A percentile compares a stretch with the other conserved stretches of the same genome.
These are phyloP conservation scores for Anomalospiza imberbis DNA, from an alignment of 2,797 vertebrate genomes.

Conservation along the genomic window DNA sequence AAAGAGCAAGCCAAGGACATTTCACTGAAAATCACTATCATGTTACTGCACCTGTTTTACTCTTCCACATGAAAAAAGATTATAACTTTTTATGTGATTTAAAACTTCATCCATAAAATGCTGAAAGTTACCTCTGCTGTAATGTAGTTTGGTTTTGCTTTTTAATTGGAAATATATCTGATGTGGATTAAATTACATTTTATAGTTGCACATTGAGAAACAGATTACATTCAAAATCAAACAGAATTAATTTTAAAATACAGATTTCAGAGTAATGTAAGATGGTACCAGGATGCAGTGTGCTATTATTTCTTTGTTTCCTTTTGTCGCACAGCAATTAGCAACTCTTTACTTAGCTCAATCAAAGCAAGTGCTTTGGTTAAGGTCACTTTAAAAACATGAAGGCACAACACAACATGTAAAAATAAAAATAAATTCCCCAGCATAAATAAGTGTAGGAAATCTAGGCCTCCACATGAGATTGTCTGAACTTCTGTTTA, in stretches of 20 bases:
- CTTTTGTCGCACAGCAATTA: not conserved
- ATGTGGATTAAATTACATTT: not conserved
- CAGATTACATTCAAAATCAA: not conserved
- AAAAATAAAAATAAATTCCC: not conserved
- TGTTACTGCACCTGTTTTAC: not conserved
- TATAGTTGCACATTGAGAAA: not conserved
- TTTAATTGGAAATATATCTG: not conserved
- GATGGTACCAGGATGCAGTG: not conserved
- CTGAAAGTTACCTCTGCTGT: not conserved
- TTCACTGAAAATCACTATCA: not conserved
- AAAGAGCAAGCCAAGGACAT: not conserved
- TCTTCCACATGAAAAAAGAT: not conserved
- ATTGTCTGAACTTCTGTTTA: slow-evolving; percentile 17
- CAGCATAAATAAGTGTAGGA: not conserved
- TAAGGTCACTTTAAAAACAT: not conserved
- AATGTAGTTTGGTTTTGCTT: not conserved
- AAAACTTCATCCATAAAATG: not conserved
- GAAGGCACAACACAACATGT: not conserved
- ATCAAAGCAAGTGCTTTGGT: not conserved
- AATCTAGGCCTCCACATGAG: not conserved
- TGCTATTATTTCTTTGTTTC: not conserved
- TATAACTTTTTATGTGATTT: not conserved
- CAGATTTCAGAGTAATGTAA: not conserved
- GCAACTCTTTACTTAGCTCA: not conserved
- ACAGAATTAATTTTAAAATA: not conserved